phyloP scores from a whole-genome alignment of 2,797 vertebrate species.

The Cyprinodon diabolis region DNA sequence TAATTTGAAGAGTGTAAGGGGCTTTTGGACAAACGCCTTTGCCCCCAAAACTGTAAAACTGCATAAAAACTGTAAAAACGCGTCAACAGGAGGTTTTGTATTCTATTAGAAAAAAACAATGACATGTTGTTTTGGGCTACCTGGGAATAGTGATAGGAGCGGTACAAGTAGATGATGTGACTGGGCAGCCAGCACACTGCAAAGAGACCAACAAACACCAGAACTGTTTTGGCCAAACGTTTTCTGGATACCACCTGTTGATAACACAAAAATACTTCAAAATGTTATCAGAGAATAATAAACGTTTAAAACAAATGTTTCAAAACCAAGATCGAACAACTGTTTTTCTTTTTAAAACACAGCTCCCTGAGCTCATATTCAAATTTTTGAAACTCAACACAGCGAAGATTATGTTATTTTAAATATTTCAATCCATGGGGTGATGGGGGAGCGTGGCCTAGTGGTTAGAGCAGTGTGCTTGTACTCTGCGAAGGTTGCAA shows the following conservation, averaged over 20 bases:
- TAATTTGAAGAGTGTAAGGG: too few species aligned
- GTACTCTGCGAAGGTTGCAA: too few species aligned
- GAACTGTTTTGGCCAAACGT: slow-evolving; percentile 92
- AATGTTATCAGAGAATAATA: not conserved
- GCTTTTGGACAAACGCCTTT: too few species aligned
- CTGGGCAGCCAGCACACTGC: slow-evolving; percentile 96
- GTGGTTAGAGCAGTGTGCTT: too few species aligned
- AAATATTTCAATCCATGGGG: too few species aligned
- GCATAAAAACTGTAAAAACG: not conserved
- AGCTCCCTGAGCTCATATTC: not conserved
- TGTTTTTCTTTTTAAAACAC: not conserved
- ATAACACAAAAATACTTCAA: not conserved
- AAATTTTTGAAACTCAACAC: not conserved
- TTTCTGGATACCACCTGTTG: slow-evolving; percentile 92
- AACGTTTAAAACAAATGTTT: not conserved
- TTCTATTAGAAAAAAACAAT: not conserved
- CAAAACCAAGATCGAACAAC: not conserved
- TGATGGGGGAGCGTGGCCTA: too few species aligned
- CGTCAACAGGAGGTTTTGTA: not conserved
- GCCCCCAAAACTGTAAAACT: too few species aligned
- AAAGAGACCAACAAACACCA: slow-evolving; percentile 95
- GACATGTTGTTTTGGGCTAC: slow-evolving; percentile 60
- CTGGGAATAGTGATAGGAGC: slow-evolving; percentile 93
- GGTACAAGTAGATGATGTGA: slow-evolving; percentile 93
- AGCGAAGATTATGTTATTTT: too few species aligned